These are phyloP conservation scores for Hippocampus guttulatus DNA, from an alignment of 2,113 vertebrate genomes.

Conservation along the genomic window DNA sequence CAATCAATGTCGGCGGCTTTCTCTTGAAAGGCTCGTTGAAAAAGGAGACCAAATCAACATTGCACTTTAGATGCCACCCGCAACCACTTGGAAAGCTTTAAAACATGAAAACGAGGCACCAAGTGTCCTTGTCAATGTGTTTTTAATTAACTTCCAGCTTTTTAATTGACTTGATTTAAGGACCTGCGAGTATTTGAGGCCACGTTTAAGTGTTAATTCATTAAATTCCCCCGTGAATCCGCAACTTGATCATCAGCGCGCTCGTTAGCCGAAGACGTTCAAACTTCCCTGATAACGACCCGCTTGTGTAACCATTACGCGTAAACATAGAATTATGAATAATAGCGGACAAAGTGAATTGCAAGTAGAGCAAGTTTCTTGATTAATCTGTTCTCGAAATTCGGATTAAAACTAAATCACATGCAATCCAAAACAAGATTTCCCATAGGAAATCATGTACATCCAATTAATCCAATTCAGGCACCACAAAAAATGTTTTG, in stretches of 20 bases:
- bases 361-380: background rate
- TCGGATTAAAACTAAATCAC: background rate
- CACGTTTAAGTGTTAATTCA: background rate
- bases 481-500: background rate
- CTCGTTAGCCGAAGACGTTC: background rate
- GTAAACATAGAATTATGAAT: background rate
- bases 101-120: background rate
- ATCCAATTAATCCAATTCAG: background rate
- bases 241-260: background rate
- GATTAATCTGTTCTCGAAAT: background rate
- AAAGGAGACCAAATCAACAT: constrained; percentile 17
- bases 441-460: background rate
- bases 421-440: background rate
- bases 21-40: constrained; percentile 1
- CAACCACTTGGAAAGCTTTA: background rate
- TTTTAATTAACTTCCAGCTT: background rate
- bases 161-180: constrained; percentile 5
- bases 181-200: background rate
- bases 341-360: background rate
- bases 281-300: background rate
- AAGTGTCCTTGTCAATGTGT: background rate
- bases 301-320: background rate
- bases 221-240: background rate
- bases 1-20: constrained; percentile 4
- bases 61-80: constrained; percentile 4